These are phyloP conservation scores for Drosophila nasuta DNA, from an alignment of 1,140 invertebrate genomes.

Conservation along the genomic window DNA sequence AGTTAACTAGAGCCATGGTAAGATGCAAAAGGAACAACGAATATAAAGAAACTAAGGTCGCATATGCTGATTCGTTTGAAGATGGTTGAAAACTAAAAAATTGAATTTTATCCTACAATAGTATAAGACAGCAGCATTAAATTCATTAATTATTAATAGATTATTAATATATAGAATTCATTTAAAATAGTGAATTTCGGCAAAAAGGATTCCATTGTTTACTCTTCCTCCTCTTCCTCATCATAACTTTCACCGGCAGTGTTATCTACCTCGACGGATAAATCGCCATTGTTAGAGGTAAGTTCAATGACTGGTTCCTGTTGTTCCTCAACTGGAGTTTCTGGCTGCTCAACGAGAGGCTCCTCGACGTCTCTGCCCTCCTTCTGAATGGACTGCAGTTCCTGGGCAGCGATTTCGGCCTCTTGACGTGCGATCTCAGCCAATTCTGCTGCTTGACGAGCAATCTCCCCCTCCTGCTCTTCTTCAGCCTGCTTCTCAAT, in stretches of 20 bases:
- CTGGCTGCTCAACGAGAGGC: slow-evolving; percentile 74
- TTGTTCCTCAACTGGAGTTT: slow-evolving; percentile 66
- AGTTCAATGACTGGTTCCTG: slow-evolving; percentile 74
- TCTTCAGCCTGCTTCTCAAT: slow-evolving; percentile 86
- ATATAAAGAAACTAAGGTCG: slow-evolving; percentile 27
- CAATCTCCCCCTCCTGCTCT: slow-evolving; percentile 87
- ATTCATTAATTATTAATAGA: slow-evolving; percentile 28
- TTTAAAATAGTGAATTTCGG: slow-evolving; percentile 8
- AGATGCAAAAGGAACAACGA: slow-evolving; percentile 28
- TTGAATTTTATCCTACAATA: slow-evolving; percentile 11
- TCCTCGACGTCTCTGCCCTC: slow-evolving; percentile 65
- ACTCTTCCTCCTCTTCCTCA: slow-evolving; percentile 60
- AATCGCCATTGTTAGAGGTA: slow-evolving; percentile 52
- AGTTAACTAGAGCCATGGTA: slow-evolving; percentile 22
- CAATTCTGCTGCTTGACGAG: slow-evolving; percentile 86
- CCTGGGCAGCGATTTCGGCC: slow-evolving; percentile 86
- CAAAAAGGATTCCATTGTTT: slow-evolving; percentile 26
- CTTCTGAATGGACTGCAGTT: slow-evolving; percentile 83
- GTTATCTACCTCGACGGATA: slow-evolving; percentile 39
- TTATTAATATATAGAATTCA: slow-evolving; percentile 22
- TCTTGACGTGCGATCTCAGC: slow-evolving; percentile 87
- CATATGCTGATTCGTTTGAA: slow-evolving; percentile 25
- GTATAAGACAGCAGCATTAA: slow-evolving; percentile 6
- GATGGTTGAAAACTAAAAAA: background rate
- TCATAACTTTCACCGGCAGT: slow-evolving; percentile 55